Evolutionary conservation across 1,140 invertebrate species (phyloP), one percentile per base, ranked within the genome.

Genomic region (Anagrus nilaparvatae): DNA sequence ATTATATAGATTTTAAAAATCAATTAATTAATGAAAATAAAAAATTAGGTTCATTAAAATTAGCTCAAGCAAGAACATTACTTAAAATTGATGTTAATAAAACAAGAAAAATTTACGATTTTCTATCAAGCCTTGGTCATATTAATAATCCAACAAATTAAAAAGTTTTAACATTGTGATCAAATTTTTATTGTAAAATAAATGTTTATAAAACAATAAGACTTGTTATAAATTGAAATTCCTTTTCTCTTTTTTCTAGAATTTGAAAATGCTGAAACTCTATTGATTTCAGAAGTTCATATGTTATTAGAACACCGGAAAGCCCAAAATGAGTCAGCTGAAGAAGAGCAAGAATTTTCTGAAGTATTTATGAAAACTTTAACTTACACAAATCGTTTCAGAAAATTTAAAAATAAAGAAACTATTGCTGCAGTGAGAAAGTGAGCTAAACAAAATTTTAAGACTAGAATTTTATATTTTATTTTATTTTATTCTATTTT

Each of bases 351-450:
- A 67, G 91, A 97, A 68, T 84, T 99, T 57, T 95, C 92, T 0
- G 94, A 98, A 66, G 93, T 98, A 14, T 99, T 99, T 58, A 87
- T 93, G 76, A 99, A 99, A 65, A 99, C 93, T 1, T 70, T 95
- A 3, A 93, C 90, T 34, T 98, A 99, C 55, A 95, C 92, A 20
- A 86, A 94, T 55, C 76, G 93, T 53, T 98, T 99, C 64, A 78
- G 87, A 17, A 93, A 95, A 59, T 97, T 98, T 63, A 97, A 96
- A 64, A 99, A 97, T 60, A 88, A 95, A 59, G 95, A 99, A 70
- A 97, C 93, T 6, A 99, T 99, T 43, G 78, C 87, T 39, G 85
- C 92, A 33, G 90, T 99, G 6, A 75, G 96, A 70, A 87, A 81
- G 83, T 88, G 69, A 63, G 70, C 67, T 48, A 25, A 30, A 42